phyloP scores from a whole-genome alignment of 2,113 vertebrate genomes.

The Amblyornis subalaris region DNA sequence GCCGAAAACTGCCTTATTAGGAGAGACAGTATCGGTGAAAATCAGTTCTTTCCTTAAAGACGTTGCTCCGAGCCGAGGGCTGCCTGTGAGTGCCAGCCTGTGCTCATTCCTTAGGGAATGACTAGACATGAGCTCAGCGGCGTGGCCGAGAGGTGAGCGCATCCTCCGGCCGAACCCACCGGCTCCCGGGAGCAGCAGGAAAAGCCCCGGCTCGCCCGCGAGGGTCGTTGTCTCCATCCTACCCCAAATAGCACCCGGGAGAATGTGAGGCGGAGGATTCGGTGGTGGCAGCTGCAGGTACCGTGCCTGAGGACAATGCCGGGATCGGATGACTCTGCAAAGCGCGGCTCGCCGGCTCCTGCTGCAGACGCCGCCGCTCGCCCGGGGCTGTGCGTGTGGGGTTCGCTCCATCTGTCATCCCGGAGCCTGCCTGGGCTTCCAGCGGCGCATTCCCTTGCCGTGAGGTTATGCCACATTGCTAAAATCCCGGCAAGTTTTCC shows the following conservation, averaged over 20 bases:
- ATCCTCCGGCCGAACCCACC: background rate
- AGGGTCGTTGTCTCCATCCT: background rate
- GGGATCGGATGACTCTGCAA: slow-evolving; percentile 41
- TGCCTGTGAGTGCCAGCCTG: slow-evolving; percentile 20
- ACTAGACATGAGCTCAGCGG: slow-evolving; percentile 45
- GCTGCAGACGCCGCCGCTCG: background rate
- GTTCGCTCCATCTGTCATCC: background rate
- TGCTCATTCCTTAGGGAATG: background rate
- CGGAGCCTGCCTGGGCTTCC: background rate
- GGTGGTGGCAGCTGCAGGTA: background rate
- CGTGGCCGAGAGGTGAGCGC: slow-evolving; percentile 34
- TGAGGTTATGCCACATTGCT: background rate
- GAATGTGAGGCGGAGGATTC: accelerated
- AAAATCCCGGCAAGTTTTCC: background rate
- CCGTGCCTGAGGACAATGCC: background rate
- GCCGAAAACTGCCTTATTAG: slow-evolving; percentile 63
- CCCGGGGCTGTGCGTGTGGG: background rate
- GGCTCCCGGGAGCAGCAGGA: background rate
- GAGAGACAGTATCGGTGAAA: slow-evolving; percentile 47
- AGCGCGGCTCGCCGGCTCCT: background rate
- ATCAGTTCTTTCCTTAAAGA: slow-evolving; percentile 39
- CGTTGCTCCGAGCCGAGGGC: background rate
- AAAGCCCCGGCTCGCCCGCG: background rate
- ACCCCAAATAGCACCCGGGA: background rate
- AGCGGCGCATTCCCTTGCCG: background rate